Evolutionary conservation across 2,888 invertebrate genomes (phyloP).

Genomic region (Drosophila multiciliata): DNA sequence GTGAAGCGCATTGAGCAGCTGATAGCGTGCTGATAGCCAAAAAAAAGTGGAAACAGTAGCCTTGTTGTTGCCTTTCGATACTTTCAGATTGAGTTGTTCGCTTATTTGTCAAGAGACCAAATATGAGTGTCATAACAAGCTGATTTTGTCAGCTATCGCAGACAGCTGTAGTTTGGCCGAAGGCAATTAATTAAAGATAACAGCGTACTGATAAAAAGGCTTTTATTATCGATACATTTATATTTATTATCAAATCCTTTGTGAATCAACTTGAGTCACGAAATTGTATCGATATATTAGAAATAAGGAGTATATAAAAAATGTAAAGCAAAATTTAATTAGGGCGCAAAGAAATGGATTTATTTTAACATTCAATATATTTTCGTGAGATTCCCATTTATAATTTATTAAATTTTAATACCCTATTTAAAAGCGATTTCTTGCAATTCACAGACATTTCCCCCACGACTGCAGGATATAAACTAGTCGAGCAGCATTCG

Average conservation of each 20-base stretch:
- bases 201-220: no score
- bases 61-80: constrained; percentile 17
- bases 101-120: constrained; percentile 7
- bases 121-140: constrained; percentile 6
- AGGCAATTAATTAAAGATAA: background rate
- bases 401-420: background rate
- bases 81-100: constrained; percentile 49
- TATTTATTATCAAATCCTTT: background rate
- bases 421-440: background rate
- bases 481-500: background rate
- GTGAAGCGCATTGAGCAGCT: constrained; percentile 71
- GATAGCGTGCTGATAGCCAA: constrained; percentile 57
- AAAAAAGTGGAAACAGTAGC: constrained; percentile 18
- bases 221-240: background rate
- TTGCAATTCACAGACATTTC: background rate
- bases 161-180: background rate
- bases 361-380: background rate
- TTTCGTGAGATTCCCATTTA: background rate
- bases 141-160: background rate
- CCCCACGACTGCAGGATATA: background rate
- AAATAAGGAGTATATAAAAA: background rate
- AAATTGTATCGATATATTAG: background rate
- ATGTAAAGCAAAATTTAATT: background rate
- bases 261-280: background rate
- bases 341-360: background rate